These are phyloP conservation scores for Gephyroberyx darwinii DNA, from an alignment of 2,797 vertebrate genomes.

Conservation along the genomic window DNA sequence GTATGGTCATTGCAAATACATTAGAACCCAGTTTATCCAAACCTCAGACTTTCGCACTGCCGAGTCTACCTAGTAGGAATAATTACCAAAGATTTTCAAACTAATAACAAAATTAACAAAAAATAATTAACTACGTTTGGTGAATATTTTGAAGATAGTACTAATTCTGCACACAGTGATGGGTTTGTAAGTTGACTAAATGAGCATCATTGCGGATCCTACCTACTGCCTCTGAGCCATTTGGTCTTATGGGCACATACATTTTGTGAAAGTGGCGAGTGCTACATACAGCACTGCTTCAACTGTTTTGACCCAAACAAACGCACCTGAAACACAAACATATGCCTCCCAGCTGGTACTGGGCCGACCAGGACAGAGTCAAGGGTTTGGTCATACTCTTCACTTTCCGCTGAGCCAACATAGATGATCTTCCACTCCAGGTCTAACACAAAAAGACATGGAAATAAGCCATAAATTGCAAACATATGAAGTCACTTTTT, in stretches of 20 bases:
- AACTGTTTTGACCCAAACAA: constrained; percentile 1
- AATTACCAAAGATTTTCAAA: background rate
- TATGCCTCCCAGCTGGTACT: constrained; percentile 90
- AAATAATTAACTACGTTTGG: background rate
- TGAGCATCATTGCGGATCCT: background rate
- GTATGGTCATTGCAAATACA: background rate
- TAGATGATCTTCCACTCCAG: constrained; percentile 96
- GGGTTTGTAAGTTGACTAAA: background rate
- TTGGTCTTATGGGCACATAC: background rate
- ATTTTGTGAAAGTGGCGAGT: background rate
- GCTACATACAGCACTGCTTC: background rate
- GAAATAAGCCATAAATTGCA: background rate
- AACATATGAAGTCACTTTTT: background rate
- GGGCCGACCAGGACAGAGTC: constrained; percentile 92
- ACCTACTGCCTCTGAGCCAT: background rate
- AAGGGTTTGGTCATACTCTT: constrained; percentile 90
- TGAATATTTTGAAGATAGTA: background rate
- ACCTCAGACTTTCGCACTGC: background rate
- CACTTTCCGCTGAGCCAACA: constrained; percentile 92
- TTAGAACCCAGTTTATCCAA: background rate
- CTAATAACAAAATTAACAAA: too few species aligned
- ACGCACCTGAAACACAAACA: constrained; percentile 94
- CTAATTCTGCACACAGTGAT: background rate
- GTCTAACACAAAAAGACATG: constrained; percentile 70
- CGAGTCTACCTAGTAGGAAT: background rate